Evolutionary conservation across 2,113 vertebrate species (phyloP).

Genomic region (Rutilus rutilus): DNA sequence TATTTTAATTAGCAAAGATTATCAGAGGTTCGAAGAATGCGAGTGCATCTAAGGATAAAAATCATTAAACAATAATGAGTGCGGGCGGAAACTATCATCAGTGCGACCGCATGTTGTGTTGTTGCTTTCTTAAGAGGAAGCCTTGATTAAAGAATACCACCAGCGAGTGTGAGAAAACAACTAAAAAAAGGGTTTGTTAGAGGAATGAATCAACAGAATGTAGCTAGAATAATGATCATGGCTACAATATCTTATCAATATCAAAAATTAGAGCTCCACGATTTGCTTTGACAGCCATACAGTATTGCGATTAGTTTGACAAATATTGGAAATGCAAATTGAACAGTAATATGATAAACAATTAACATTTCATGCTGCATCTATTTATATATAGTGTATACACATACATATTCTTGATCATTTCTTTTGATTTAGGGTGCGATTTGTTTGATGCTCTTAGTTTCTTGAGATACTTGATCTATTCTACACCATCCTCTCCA

Average conservation of each 20-base stretch:
- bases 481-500: not conserved
- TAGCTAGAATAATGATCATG: not conserved
- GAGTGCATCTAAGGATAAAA: constrained; percentile 33
- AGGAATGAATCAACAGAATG: not conserved
- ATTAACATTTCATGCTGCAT: not conserved
- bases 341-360: not conserved
- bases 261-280: not conserved
- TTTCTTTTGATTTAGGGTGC: not conserved
- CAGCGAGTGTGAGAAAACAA: not conserved
- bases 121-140: constrained; percentile 13
- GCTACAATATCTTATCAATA: not conserved
- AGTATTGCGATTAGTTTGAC: not conserved
- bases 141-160: constrained; percentile 29
- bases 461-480: not conserved
- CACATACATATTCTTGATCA: too few relatives aligned
- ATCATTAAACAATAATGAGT: constrained; percentile 24
- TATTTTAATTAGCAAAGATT: constrained; percentile 50
- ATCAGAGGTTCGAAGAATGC: constrained; percentile 21
- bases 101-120: constrained; percentile 2
- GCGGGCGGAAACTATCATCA: constrained; percentile 22
- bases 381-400: not conserved
- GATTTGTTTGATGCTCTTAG: not conserved
- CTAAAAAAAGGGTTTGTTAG: constrained; percentile 7
- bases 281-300: not conserved
- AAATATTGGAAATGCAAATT: not conserved